Base-by-base conservation (phyloP, 2,888 invertebrate species). In the Meteorus colon region DNA sequence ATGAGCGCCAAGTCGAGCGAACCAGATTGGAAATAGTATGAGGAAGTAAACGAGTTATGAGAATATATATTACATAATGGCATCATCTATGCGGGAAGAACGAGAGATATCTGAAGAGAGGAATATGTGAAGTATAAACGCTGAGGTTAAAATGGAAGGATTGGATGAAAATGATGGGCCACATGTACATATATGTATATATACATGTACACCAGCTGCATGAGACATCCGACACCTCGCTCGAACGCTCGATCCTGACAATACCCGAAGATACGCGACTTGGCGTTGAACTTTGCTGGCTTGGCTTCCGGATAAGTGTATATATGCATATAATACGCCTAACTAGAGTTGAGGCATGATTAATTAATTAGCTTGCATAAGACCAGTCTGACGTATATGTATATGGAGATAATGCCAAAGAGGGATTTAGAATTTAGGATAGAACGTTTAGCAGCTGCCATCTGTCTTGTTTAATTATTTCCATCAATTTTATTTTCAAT, bases 181-280 rank as follows among this genome's bases (percentile, higher is more conserved):
- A 77, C 10, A 55, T 19, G n/a, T 48, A 48, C 5, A 55, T 19
- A 19, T 55, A 55, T 19, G n/a, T 48, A 78, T 79, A 76, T 78
- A 71, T 77, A 80, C 84, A 80, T 79, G 12, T 41, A 41, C 82
- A 84, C 82, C 86, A 86, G 79, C 86, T 89, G 87, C 84, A 85
- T 84, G 86, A 86, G 88, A 89, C 87, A 88, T 85, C 88, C 86
- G 88, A 89, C 89, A 89, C 87, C 86, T 88, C 82, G 84, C 84
- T 82, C 85, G 82, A 85, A 84, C 84, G 55, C 19, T 24, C 19
- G 84, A 84, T 82, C 82, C 84, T 84, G 81, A 88, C 88, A 87
- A 88, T 87, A 87, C 86, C 8, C 85, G 84, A 89, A 88, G 89
- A 89, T 89, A 87, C 87, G 86, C 86, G 86, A 88, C 89, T 89